These are phyloP conservation scores for Salvelinus alpinus DNA, from an alignment of 2,113 vertebrate genomes.

Conservation along the genomic window DNA sequence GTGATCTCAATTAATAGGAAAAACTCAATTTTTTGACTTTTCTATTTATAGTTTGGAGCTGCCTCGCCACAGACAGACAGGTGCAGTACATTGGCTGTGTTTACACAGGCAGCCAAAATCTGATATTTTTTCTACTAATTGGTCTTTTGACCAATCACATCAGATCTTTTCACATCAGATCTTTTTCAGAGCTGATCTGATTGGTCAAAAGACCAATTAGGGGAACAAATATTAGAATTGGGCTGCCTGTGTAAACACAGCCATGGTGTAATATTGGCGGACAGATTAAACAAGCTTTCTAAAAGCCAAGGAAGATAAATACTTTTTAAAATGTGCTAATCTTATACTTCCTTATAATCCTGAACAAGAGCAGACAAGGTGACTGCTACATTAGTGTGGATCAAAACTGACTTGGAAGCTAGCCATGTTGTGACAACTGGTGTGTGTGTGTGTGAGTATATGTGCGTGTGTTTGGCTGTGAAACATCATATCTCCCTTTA, in stretches of 20 bases:
- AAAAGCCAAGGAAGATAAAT: slow-evolving; percentile 59
- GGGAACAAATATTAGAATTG: no score
- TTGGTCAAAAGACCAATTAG: no score
- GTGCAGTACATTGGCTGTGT: slow-evolving; percentile 18
- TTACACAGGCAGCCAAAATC: no score
- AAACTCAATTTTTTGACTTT: background rate
- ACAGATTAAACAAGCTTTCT: slow-evolving; percentile 62
- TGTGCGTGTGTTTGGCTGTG: background rate
- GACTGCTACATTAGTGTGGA: slow-evolving; percentile 56
- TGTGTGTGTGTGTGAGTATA: background rate
- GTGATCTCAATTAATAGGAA: no score
- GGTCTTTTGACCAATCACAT: no score
- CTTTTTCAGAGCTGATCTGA: no score
- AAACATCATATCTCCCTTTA: background rate
- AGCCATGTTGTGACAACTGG: slow-evolving; percentile 7
- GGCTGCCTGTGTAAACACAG: no score
- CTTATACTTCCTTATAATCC: slow-evolving; percentile 69
- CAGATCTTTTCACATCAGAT: no score
- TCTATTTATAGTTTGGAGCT: slow-evolving; percentile 30
- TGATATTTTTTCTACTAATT: no score
- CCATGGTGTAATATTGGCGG: slow-evolving; percentile 37
- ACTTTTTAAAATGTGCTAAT: slow-evolving; percentile 73
- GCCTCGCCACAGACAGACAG: slow-evolving; percentile 14
- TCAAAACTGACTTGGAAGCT: slow-evolving; percentile 33
- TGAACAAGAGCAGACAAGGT: slow-evolving; percentile 50